A percentile compares a stretch with the other conserved stretches of the same genome.
These are phyloP conservation scores for Trachythela sp. DNA, from an alignment of 64 coral and sea anemone genomes.

Conservation along the genomic window DNA sequence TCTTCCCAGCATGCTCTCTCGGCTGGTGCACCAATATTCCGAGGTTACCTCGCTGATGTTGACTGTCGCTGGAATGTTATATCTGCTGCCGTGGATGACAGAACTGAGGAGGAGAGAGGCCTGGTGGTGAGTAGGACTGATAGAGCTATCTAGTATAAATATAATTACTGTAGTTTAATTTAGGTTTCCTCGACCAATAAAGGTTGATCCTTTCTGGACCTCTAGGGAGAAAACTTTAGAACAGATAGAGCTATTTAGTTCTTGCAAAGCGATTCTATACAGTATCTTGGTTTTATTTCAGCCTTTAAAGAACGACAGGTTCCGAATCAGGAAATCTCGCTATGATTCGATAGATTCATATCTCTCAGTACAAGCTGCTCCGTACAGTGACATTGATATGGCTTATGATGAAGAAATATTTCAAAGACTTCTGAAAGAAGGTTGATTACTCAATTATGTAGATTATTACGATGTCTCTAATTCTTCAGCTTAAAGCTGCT, in stretches of 20 bases:
- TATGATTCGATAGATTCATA: constrained; percentile 97
- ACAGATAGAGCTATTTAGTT: not conserved
- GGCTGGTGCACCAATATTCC: constrained; percentile 79
- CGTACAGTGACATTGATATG: constrained; percentile 74
- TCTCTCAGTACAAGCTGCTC: constrained; percentile 69
- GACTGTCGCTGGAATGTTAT: constrained; percentile 97
- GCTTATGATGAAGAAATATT: constrained; percentile 80
- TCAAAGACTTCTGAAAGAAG: constrained; percentile 60
- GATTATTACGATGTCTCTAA: not conserved
- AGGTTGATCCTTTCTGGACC: no score
- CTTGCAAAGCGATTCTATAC: not conserved
- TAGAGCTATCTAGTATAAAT: not conserved
- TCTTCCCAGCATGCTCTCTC: constrained; percentile 77
- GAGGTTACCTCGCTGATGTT: constrained; percentile 82
- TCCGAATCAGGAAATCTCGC: constrained; percentile 88
- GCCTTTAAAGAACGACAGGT: constrained; percentile 87
- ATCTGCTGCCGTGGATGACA: constrained; percentile 82
- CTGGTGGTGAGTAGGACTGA: constrained; percentile 43
- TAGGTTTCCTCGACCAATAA: not conserved
- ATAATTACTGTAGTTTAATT: constrained; percentile 8
- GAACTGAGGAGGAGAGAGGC: constrained; percentile 87
- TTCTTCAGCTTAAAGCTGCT: not conserved
- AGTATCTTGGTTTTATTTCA: constrained; percentile 26
- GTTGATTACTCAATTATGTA: not conserved
- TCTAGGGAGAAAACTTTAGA: no score